Base-by-base conservation (phyloP, 2,797 vertebrate genomes). In the Dallia pectoralis region DNA sequence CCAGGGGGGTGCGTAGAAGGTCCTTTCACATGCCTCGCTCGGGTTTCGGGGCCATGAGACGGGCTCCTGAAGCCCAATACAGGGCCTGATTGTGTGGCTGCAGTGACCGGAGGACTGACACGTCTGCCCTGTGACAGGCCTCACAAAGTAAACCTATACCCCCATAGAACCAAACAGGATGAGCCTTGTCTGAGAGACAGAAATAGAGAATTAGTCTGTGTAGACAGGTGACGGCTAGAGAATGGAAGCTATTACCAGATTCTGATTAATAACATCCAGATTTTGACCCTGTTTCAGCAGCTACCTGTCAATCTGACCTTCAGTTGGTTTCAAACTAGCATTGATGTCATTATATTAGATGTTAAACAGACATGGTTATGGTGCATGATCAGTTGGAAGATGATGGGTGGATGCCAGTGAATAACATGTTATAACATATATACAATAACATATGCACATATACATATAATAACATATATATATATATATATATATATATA, bases 21-120 rank as follows among this genome's bases (percentile, higher is more conserved):
- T 83, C 83, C 92, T 94, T 93, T 94, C 92, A 93, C 89, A 86
- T 49, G 33, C 72, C 70, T 86, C 69, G 88, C 92, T 94, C 84
- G 71, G 82, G 89, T 94, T 94, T 93, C 94, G 86, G 82, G 73
- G 73, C 81, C 80, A 27, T 86, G 84, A 90, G 91, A 91, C 90
- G 87, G 88, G 84, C 87, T 88, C 84, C 87, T 76, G 71, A 80
- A 81, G 85, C 80, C 82, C 82, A 87, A 87, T 90, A 90, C 90
- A 91, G 86, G 87, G 87, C 88, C 89, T 91, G 88, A 91, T 93
- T 94, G 92, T 93, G 71, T 81, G 78, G 79, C 71, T 69, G 70
- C 75, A 77, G 74, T 81, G 84, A 75, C 74, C 51, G 69, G 85
- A 79, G 85, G 81, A 87, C 85, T 81, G 82, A 89, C 81, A 87